Base-by-base conservation (phyloP, 2,888 invertebrate genomes). In the Eucera pruinosa region DNA sequence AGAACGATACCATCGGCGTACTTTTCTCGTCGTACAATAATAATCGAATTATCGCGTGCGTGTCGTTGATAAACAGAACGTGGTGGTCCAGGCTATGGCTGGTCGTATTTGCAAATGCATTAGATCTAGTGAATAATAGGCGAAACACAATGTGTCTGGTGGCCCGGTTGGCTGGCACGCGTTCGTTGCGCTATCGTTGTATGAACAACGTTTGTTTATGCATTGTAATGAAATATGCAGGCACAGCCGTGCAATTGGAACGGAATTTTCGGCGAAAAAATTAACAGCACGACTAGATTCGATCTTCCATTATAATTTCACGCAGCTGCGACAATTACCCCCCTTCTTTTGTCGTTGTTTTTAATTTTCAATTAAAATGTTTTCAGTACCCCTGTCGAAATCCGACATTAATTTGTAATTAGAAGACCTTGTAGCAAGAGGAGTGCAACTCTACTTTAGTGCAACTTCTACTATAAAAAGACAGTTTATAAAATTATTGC, bases 1-100 rank as follows among this genome's bases (percentile, higher is more conserved):
- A 67, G 60, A 13, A 55, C 75, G 70, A 72, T 79, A 71, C 33
- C 71, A 9, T 61, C 41, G 50, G 33, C 64, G 41, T 57, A 84
- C 73, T 83, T 83, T 84, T 79, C 68, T 82, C 83, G 36, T 69
- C 45, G 48, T 74, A 79, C 65, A 77, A 84, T 83, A 80, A 77
- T 58, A 70, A 71, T 64, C 71, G 71, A 81, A 83, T 79, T 69
- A 84, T 80, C 77, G 52, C 45, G 39, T 27, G 47, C 30, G 33
- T 62, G 60, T 60, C 61, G 68, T 50, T 54, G 72, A 74, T 79
- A 84, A 84, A 82, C 76, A 65, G 58, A 43, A 60, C 33, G 60
- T n/a, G n/a, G n/a, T n/a, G 36, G 47, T 67, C 52, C 65, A 43
- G 36, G 13, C 47, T 50, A 30, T 25, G 30, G 43, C 25, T 47